A percentile compares a stretch with the other conserved stretches of the same genome.
Conservation (phyloP, 2,888 invertebrate genomes). For the Acleris cristana region DNA sequence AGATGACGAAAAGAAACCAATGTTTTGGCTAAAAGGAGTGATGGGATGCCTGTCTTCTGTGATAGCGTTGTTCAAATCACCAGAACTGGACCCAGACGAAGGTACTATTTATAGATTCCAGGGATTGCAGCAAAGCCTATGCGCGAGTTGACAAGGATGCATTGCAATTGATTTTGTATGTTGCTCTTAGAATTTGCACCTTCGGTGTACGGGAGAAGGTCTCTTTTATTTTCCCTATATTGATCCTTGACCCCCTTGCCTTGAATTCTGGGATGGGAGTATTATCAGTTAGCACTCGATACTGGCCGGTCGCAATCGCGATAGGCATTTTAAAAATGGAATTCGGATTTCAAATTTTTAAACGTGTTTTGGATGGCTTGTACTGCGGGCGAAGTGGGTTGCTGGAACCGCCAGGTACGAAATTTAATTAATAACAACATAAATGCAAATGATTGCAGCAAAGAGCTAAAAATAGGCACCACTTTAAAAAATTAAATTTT, state of each 20-base stretch:
- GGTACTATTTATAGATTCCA: conserved; percentile 62
- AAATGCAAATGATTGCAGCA: too few relatives aligned
- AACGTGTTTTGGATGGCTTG: background rate
- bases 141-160: conserved; percentile 34
- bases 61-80: conserved; percentile 92
- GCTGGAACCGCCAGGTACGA: conserved; percentile 32
- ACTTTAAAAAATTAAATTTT: too few relatives aligned
- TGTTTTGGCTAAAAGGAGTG: conserved; percentile 91
- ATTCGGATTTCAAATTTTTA: background rate
- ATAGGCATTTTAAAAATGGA: background rate
- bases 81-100: conserved; percentile 87
- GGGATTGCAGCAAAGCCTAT: conserved; percentile 33
- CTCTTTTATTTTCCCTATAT: conserved; percentile 7
- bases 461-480: too few relatives aligned
- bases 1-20: conserved; percentile 76
- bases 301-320: conserved; percentile 1
- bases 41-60: conserved; percentile 95
- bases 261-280: conserved; percentile 9
- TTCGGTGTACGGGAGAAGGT: conserved; percentile 7
- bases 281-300: conserved; percentile 6
- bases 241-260: conserved; percentile 22
- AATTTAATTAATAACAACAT: too few relatives aligned
- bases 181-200: conserved; percentile 11
- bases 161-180: conserved; percentile 34
- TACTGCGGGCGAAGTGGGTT: too few relatives aligned